Percentiles rank a stretch among this genome's conserved stretches.
Evolutionary conservation across 2,888 invertebrate genomes (phyloP).

Genomic region (Orgyia antiqua): DNA sequence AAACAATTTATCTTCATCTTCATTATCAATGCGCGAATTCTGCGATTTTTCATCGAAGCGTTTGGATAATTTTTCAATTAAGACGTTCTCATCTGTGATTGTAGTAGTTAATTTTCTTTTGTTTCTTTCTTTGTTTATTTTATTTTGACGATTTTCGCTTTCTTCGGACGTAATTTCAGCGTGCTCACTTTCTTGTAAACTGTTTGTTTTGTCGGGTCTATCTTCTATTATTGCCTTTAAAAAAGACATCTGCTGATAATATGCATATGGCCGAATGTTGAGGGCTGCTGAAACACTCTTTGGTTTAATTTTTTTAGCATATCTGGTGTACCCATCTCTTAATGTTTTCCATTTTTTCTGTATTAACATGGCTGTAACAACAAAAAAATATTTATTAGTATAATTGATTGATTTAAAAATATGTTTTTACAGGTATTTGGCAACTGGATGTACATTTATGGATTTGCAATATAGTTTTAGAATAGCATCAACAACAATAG

Average conservation of each 20-base stretch:
- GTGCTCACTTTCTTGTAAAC: slow-evolving; percentile 15
- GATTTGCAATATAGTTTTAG: slow-evolving; percentile 6
- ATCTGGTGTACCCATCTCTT: slow-evolving; percentile 14
- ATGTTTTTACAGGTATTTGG: slow-evolving; percentile 3
- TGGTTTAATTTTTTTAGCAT: slow-evolving; percentile 18
- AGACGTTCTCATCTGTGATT: slow-evolving; percentile 20
- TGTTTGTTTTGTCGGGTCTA: slow-evolving; percentile 20
- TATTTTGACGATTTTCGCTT: slow-evolving; percentile 14
- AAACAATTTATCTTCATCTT: slow-evolving; percentile 9
- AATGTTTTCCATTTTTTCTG: slow-evolving; percentile 17
- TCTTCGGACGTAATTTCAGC: slow-evolving; percentile 16
- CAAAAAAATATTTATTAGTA: slow-evolving; percentile 4
- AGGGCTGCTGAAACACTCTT: slow-evolving; percentile 20
- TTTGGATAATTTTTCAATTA: slow-evolving; percentile 23
- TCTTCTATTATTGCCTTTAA: slow-evolving; percentile 13
- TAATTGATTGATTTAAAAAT: no score
- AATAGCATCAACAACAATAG: slow-evolving; percentile 6
- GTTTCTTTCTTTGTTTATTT: slow-evolving; percentile 8
- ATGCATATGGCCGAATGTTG: slow-evolving; percentile 13
- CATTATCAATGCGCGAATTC: neutral
- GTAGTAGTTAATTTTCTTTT: slow-evolving; percentile 18
- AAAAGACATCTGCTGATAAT: slow-evolving; percentile 13
- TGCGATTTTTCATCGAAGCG: slow-evolving; percentile 8
- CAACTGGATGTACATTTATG: slow-evolving; percentile 6
- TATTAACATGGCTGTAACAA: slow-evolving; percentile 16